Evolutionary conservation across 2,888 invertebrate species (phyloP).

Genomic region (Acrobasis repandana): DNA sequence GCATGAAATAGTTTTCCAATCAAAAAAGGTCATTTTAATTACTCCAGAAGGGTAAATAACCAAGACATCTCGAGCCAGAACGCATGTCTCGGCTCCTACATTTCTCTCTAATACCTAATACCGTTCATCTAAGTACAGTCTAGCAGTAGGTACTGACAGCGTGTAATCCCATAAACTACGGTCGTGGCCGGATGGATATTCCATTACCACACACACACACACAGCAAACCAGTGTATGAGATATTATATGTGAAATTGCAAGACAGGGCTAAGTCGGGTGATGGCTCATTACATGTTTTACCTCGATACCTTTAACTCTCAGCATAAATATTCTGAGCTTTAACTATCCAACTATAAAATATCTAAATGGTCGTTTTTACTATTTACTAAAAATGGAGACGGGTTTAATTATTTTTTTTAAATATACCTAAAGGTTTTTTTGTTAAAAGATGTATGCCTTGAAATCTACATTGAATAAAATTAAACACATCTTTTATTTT

Average conservation of each 20-base stretch:
- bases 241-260: conserved; percentile 23
- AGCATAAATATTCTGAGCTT: no score
- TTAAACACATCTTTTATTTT: no score
- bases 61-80: neutral
- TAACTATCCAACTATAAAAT: no score
- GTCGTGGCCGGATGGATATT: conserved; percentile 39
- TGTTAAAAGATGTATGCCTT: no score
- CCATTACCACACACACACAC: conserved; percentile 33
- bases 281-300: neutral
- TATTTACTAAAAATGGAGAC: no score
- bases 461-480: no score
- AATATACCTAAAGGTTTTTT: no score
- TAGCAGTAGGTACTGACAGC: conserved; percentile 32
- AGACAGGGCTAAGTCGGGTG: neutral
- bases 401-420: no score
- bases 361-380: no score
- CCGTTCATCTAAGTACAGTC: conserved; percentile 38
- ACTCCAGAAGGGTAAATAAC: neutral
- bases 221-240: neutral
- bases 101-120: conserved; percentile 35
- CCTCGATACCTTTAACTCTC: neutral
- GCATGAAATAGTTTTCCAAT: no score
- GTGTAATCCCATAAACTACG: conserved; percentile 44
- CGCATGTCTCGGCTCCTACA: conserved; percentile 19
- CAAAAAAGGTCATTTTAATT: no score